phyloP scores from a whole-genome alignment of 2,888 invertebrate species.

The Drosophila phalerata region DNA sequence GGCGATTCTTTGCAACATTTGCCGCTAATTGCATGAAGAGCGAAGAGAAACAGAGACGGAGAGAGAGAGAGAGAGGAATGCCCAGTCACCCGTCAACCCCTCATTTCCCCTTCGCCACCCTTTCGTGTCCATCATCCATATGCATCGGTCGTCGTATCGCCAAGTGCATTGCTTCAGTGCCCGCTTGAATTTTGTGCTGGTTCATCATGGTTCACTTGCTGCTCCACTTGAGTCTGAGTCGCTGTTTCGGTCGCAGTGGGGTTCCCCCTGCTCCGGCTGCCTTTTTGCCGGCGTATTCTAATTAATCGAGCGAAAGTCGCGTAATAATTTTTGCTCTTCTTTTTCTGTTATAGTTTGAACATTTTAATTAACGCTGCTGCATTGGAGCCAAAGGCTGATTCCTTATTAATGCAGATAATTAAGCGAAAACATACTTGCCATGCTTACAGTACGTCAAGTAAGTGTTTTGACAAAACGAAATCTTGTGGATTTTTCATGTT shows the following conservation, averaged over 20 bases:
- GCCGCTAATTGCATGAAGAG: constrained; percentile 67
- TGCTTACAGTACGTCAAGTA: neutral
- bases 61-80: neutral
- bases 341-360: constrained; percentile 32
- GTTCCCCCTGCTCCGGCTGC: neutral
- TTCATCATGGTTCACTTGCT: constrained; percentile 71
- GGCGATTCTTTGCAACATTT: constrained; percentile 64
- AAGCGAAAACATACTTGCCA: constrained; percentile 15
- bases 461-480: neutral
- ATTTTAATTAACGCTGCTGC: constrained; percentile 64
- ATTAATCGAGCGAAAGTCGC: constrained; percentile 70
- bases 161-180: constrained; percentile 55
- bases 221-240: constrained; percentile 30
- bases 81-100: constrained; percentile 19
- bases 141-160: constrained; percentile 43
- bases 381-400: neutral
- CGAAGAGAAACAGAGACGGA: constrained; percentile 4
- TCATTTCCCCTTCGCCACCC: neutral
- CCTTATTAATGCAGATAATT: constrained; percentile 51
- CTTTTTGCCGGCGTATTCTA: constrained; percentile 32
- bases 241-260: neutral
- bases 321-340: constrained; percentile 31
- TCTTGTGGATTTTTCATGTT: no score
- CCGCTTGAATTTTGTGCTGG: constrained; percentile 48
- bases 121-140: constrained; percentile 1